Base-by-base conservation (phyloP, 2,797 vertebrate genomes). In the Pogoniulus pusillus region DNA sequence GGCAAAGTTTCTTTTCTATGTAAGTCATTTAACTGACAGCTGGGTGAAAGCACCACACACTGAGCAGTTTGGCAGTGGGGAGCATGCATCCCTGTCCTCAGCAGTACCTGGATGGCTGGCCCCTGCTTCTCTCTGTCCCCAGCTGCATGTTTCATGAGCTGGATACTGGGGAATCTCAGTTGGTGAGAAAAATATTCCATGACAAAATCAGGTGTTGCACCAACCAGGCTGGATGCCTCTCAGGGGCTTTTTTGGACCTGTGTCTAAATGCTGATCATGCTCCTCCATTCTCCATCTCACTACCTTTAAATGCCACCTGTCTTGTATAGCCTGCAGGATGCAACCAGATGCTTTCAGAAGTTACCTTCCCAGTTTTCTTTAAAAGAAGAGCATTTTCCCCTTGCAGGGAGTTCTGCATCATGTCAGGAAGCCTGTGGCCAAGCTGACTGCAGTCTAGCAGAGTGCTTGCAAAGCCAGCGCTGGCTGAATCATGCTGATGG, bases 401-500 rank as follows among this genome's bases (percentile, higher is more conserved):
- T 77, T 49, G 24, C 41, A 72, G 35, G 20, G 58, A 81, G 45
- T 12, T 84, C 54, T 75, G 58, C 0, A 0, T 58, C 30, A 16
- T 53, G 66, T 85, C 68, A 73, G 59, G 57, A 92, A 9, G 30
- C 53, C 76, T 30, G 29, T 12, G 35, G 27, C 49, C 80, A 71
- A 71, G 30, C 74, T 88, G 87, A 87, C 58, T 95, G 65, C 64
- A 77, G 71, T 71, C 62, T 86, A 39, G 49, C 34, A 51, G 57
- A 70, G 53, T 1, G 1, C 64, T 89, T 80, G 73, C 87, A 89
- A 90, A 85, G 80, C 55, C 76, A 81, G 17, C 1, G 14, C 55
- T 76, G 82, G 85, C 80, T 94, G 94, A 94, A 88, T 96, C 82
- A 95, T 7, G 8, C 60, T 47, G 68, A 47, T 82, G 87, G 74